These are phyloP conservation scores for Ophraella communa DNA, from an alignment of 2,888 invertebrate species.

Conservation along the genomic window DNA sequence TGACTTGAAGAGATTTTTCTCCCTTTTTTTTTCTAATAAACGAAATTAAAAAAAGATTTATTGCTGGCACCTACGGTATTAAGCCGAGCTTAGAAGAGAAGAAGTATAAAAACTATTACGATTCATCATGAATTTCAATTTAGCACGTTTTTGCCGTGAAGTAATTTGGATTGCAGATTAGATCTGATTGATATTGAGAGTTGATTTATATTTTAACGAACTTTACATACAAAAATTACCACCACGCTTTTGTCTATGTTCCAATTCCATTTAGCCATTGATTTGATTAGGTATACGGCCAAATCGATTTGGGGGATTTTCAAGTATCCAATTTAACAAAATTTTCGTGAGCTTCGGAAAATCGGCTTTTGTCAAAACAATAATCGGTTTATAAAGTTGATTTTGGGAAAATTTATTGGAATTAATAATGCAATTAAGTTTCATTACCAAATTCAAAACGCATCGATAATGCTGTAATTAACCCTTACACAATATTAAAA, in stretches of 20 bases:
- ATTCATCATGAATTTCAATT: slow-evolving; percentile 2
- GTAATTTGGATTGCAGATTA: slow-evolving; percentile 41
- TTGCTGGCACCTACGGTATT: too few relatives aligned
- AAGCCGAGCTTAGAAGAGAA: slow-evolving; percentile 4
- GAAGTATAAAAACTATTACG: slow-evolving; percentile 26
- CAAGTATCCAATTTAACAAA: slow-evolving; percentile 1
- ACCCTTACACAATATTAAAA: too few relatives aligned
- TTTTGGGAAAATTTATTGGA: neutral
- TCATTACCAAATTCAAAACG: neutral
- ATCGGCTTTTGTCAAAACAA: neutral
- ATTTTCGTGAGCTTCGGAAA: neutral
- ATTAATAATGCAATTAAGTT: neutral
- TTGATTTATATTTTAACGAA: slow-evolving; percentile 17
- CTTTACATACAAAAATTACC: slow-evolving; percentile 15
- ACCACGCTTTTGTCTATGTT: slow-evolving; percentile 19
- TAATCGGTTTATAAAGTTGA: neutral
- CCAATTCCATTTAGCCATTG: slow-evolving; percentile 18
- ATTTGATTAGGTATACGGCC: slow-evolving; percentile 10
- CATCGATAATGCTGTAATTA: too few relatives aligned
- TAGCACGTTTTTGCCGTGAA: slow-evolving; percentile 10
- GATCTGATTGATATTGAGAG: slow-evolving; percentile 35
- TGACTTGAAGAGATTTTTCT: too few relatives aligned
- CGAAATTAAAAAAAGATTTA: too few relatives aligned
- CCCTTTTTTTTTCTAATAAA: too few relatives aligned
- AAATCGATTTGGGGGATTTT: slow-evolving; percentile 12